Evolutionary conservation across 1,140 invertebrate species (phyloP).

Genomic region (Ceratina australensis): DNA sequence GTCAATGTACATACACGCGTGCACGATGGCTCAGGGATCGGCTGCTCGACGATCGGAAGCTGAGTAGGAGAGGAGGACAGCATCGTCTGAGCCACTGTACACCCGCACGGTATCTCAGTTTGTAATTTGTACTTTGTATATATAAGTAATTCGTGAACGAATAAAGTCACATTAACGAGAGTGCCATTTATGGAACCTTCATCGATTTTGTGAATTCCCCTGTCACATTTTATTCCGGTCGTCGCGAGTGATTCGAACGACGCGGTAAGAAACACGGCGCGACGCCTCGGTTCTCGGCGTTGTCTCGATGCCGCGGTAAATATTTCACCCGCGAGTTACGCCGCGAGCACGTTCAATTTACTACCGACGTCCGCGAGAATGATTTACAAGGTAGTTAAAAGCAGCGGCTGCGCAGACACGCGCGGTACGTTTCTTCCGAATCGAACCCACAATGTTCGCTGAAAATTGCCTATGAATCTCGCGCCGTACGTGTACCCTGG

Average conservation of each 20-base stretch:
- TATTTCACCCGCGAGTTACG: constrained; percentile 39
- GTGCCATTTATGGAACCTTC: constrained; percentile 57
- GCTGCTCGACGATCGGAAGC: too few relatives aligned
- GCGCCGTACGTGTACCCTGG: neutral
- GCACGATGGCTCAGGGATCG: constrained; percentile 39
- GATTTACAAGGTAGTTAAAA: constrained; percentile 31
- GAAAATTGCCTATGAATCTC: neutral
- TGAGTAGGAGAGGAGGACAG: neutral
- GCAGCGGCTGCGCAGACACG: neutral
- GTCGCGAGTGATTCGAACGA: neutral
- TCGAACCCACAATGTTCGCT: neutral
- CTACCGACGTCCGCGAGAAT: constrained; percentile 17
- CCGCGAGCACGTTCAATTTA: constrained; percentile 7
- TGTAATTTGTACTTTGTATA: constrained; percentile 56
- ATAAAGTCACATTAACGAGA: constrained; percentile 66
- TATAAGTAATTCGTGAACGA: constrained; percentile 50
- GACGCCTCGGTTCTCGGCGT: constrained; percentile 9
- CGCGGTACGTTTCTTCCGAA: constrained; percentile 5
- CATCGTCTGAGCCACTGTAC: constrained; percentile 45
- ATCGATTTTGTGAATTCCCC: constrained; percentile 30
- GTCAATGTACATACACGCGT: constrained; percentile 55
- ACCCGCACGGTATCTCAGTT: constrained; percentile 5
- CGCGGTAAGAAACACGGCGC: neutral
- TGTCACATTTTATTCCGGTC: neutral
- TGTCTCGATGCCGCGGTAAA: constrained; percentile 2